phyloP scores from a whole-genome alignment of 2,888 invertebrate genomes.

The Agrotis ipsilon region DNA sequence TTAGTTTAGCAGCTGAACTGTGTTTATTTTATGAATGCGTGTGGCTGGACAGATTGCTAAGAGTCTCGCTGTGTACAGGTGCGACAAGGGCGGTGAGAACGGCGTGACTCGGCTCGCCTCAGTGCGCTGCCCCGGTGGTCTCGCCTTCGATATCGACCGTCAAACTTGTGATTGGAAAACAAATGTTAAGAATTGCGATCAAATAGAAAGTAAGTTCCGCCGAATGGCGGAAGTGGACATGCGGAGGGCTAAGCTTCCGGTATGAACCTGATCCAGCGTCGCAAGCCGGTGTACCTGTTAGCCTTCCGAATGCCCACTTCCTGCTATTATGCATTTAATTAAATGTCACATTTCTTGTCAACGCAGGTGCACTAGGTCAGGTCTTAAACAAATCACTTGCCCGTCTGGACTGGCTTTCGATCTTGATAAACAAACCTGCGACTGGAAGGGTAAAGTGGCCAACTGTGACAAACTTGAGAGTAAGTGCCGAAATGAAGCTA shows the following conservation, averaged over 20 bases:
- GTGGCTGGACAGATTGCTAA: constrained; percentile 66
- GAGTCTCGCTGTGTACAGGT: constrained; percentile 93
- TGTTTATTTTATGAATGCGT: constrained; percentile 1
- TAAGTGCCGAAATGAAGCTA: constrained; percentile 93
- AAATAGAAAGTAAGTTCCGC: constrained; percentile 97
- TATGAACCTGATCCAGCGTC: constrained; percentile 68
- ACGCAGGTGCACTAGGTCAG: constrained; percentile 97
- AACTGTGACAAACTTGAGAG: constrained; percentile 99
- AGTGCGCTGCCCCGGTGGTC: constrained; percentile 97
- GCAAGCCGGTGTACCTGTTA: constrained; percentile 72
- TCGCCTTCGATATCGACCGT: constrained; percentile 98
- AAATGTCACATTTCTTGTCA: constrained; percentile 90
- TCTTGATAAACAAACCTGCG: constrained; percentile 99
- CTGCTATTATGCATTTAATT: constrained; percentile 80
- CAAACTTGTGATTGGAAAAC: constrained; percentile 99
- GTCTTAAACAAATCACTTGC: constrained; percentile 99
- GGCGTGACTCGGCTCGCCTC: constrained; percentile 96
- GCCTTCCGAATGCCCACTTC: constrained; percentile 88
- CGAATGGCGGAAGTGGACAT: constrained; percentile 83
- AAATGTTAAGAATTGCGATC: constrained; percentile 98
- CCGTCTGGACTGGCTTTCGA: constrained; percentile 99
- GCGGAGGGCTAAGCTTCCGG: constrained; percentile 86
- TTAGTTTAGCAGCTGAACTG: constrained; percentile 15
- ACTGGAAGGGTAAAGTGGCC: constrained; percentile 99
- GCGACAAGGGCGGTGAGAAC: constrained; percentile 97